Evolutionary conservation across 2,888 invertebrate genomes (phyloP).

Genomic region (Idaea biselata): DNA sequence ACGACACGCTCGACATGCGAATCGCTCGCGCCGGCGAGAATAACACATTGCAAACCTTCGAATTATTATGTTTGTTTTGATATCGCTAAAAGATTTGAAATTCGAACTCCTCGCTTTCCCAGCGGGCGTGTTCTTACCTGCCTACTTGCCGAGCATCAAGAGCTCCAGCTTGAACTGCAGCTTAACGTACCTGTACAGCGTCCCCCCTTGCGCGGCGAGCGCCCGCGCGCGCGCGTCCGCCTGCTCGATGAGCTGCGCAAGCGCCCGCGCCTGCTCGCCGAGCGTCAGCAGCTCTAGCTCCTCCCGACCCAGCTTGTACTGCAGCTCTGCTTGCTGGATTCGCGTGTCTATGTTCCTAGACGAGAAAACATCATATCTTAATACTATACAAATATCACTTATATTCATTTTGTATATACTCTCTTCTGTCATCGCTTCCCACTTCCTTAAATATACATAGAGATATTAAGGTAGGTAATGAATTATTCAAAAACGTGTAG

Average conservation of each 20-base stretch:
- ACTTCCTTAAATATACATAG: too few relatives aligned
- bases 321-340: slow-evolving; percentile 94
- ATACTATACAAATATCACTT: background rate
- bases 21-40: background rate
- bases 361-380: background rate
- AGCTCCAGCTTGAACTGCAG: background rate
- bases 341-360: slow-evolving; percentile 92
- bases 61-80: background rate
- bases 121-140: too few relatives aligned
- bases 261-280: slow-evolving; percentile 89
- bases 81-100: too few relatives aligned
- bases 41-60: background rate
- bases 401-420: too few relatives aligned
- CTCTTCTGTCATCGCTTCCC: too few relatives aligned
- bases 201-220: slow-evolving; percentile 65
- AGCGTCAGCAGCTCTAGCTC: slow-evolving; percentile 92
- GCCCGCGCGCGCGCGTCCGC: slow-evolving; percentile 66
- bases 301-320: slow-evolving; percentile 93
- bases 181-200: slow-evolving; percentile 79
- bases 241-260: slow-evolving; percentile 88
- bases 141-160: background rate
- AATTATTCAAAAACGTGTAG: background rate
- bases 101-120: too few relatives aligned
- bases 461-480: too few relatives aligned
- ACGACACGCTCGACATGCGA: background rate